Conservation (phyloP, 2,888 invertebrate species). For the Tortricodes alternella region DNA sequence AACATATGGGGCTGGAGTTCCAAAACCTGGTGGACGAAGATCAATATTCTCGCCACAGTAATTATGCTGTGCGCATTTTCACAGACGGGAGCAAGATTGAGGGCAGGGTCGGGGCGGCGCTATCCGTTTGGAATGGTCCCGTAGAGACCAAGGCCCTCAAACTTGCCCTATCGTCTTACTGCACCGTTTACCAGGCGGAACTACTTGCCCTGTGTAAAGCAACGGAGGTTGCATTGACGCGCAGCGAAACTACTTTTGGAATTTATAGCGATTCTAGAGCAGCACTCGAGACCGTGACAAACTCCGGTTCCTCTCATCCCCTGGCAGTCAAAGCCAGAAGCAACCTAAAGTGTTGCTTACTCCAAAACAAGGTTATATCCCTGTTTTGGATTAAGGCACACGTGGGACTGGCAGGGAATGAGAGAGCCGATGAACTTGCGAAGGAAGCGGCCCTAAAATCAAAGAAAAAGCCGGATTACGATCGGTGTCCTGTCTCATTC, state of each 20-base stretch:
- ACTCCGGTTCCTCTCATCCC: neutral
- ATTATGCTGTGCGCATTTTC: neutral
- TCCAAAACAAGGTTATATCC: neutral
- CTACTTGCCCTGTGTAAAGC: neutral
- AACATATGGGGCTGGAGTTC: neutral
- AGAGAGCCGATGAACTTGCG: neutral
- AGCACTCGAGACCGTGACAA: neutral
- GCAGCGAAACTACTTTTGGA: neutral
- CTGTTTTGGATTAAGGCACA: too few species aligned
- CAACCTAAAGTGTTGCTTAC: neutral
- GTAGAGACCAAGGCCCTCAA: conserved; percentile 5
- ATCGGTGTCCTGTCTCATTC: conserved; percentile 1
- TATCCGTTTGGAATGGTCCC: neutral
- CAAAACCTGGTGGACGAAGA: neutral
- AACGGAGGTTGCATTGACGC: neutral
- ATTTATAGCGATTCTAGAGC: neutral
- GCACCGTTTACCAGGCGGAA: conserved; percentile 7
- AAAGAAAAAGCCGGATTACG: neutral
- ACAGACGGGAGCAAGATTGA: conserved; percentile 10
- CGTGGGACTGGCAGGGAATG: neutral
- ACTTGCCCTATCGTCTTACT: neutral
- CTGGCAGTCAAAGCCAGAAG: neutral
- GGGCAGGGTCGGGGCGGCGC: conserved; percentile 21
- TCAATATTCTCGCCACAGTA: neutral
- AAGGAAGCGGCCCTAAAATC: neutral